phyloP scores from a whole-genome alignment of 2,888 invertebrate genomes.

The Eurytoma californica region DNA sequence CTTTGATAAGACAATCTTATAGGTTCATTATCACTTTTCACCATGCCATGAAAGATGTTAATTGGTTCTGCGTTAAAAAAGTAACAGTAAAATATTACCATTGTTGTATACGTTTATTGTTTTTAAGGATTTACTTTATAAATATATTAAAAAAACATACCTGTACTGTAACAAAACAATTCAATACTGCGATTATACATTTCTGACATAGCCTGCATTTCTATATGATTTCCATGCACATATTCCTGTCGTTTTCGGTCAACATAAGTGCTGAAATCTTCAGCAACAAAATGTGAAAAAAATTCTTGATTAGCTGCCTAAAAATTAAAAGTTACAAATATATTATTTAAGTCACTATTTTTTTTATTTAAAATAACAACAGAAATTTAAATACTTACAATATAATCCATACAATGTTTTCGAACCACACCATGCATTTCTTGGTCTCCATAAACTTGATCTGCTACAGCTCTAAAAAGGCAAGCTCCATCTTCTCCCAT shows the following conservation, averaged over 20 bases:
- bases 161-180: slow-evolving; percentile 87
- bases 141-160: slow-evolving; percentile 71
- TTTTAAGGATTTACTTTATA: slow-evolving; percentile 11
- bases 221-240: slow-evolving; percentile 93
- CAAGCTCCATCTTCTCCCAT: slow-evolving; percentile 94
- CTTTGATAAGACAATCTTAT: slow-evolving; percentile 91
- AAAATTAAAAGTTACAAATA: slow-evolving; percentile 17
- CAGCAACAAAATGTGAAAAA: slow-evolving; percentile 91
- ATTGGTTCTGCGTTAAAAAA: slow-evolving; percentile 82
- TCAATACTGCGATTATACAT: slow-evolving; percentile 92
- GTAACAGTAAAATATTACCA: slow-evolving; percentile 62
- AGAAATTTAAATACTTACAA: slow-evolving; percentile 78
- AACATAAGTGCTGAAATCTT: slow-evolving; percentile 90
- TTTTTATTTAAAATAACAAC: not conserved
- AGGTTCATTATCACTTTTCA: slow-evolving; percentile 85
- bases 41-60: slow-evolving; percentile 88
- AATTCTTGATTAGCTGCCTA: slow-evolving; percentile 90
- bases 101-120: not conserved
- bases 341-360: not conserved
- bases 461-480: slow-evolving; percentile 90
- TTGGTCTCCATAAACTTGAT: slow-evolving; percentile 93
- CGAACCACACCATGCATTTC: slow-evolving; percentile 90
- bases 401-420: slow-evolving; percentile 92
- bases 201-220: slow-evolving; percentile 93
- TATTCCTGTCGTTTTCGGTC: slow-evolving; percentile 86